Conservation (phyloP, 2,888 invertebrate species). For the Didymodactylos carnosus region DNA sequence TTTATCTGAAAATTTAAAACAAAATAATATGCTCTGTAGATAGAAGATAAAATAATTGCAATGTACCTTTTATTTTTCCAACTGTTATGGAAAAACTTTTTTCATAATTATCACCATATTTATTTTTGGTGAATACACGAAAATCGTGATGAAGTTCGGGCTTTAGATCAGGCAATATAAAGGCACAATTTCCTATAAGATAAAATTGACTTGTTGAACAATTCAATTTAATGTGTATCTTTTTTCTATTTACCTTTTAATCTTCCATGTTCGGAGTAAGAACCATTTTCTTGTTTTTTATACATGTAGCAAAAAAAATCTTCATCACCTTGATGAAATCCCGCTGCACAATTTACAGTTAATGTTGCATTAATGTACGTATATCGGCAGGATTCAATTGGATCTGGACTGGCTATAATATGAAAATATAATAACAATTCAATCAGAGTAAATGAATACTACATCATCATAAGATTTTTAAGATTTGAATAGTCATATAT, state of each 20-base stretch:
- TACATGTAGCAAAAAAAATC: background rate
- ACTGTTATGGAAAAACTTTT: background rate
- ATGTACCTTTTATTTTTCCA: background rate
- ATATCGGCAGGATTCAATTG: background rate
- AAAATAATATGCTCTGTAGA: too few species aligned
- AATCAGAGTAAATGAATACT: too few species aligned
- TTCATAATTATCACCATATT: background rate
- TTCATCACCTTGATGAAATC: constrained; percentile 1
- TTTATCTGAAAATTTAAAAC: background rate
- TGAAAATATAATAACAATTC: background rate
- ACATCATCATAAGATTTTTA: too few species aligned
- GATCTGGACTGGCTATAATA: background rate
- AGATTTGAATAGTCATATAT: too few species aligned
- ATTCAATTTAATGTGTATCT: background rate
- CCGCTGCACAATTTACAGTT: background rate
- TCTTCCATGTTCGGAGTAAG: background rate
- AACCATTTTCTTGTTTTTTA: background rate
- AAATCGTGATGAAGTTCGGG: background rate
- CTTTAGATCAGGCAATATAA: background rate
- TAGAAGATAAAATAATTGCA: background rate
- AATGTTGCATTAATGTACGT: background rate
- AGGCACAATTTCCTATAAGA: background rate
- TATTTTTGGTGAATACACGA: background rate
- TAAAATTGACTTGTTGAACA: too few species aligned
- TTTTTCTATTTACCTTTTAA: background rate